Conservation (phyloP, 1,140 invertebrate genomes). For the Nomia melanderi region DNA sequence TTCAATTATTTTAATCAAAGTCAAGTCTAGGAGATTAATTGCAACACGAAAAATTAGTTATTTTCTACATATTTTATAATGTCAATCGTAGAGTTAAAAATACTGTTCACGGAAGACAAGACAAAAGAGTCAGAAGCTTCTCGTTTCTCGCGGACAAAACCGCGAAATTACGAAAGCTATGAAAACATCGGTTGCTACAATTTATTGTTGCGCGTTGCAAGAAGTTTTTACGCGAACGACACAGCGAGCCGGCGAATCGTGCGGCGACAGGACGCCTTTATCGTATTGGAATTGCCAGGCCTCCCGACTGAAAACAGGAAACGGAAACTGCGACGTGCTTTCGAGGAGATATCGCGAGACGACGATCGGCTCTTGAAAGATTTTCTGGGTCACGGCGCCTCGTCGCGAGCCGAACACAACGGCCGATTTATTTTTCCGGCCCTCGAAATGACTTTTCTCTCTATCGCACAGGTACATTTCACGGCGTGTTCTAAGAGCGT, state of each 20-base stretch:
- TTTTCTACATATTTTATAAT: too few species aligned
- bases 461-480: not conserved
- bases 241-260: not conserved
- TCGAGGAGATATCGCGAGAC: slow-evolving; percentile 56
- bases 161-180: too few species aligned
- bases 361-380: slow-evolving; percentile 13
- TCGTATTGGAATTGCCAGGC: slow-evolving; percentile 42
- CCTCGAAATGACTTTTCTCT: not conserved
- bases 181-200: too few species aligned
- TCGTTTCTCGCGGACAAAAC: too few species aligned
- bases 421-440: slow-evolving; percentile 16
- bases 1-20: too few species aligned
- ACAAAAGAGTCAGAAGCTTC: too few species aligned
- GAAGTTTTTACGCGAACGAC: not conserved
- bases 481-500: not conserved
- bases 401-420: not conserved
- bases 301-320: slow-evolving; percentile 64
- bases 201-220: not conserved
- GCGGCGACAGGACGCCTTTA: slow-evolving; percentile 53
- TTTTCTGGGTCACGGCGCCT: slow-evolving; percentile 53
- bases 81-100: too few species aligned
- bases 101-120: too few species aligned
- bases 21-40: too few species aligned
- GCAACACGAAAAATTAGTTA: too few species aligned
- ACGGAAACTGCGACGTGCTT: slow-evolving; percentile 63